Base-by-base conservation (phyloP, 2,113 vertebrate species). In the Oreochromis aureus region DNA sequence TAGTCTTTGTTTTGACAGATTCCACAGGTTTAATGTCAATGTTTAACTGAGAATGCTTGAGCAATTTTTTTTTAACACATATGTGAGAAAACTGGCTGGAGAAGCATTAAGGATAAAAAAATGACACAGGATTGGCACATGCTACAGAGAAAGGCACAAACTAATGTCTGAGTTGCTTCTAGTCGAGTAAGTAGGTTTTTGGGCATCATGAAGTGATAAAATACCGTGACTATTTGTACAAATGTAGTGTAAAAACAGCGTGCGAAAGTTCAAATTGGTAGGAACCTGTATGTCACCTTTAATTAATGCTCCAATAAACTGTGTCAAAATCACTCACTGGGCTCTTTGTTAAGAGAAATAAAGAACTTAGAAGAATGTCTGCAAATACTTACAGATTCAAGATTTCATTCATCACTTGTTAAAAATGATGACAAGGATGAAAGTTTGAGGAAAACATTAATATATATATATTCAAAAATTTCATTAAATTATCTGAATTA, bases 221-320 rank as follows among this genome's bases (percentile, higher is more conserved):
- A 79, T 83, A 84, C 6, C 3, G 12, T 7, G 46, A 54, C 30
- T 51, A 36, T 81, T 81, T 87, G 71, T 76, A 59, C 30, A 76
- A 7, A 73, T 27, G 22, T 55, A 39, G 39, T 63, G n/a, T 87
- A 22, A 79, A 83, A 81, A 55, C 55, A 22, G 30, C 44, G 7
- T 73, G 41, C 6, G 7, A 61, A 39, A 44, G 15, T 15, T 80
- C 7, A 5, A 87, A 88, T 78, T 7, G 69, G 78, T 76, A 79
- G 11, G 61, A 83, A 83, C 39, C 32, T 58, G 34, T 46, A 46
- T 34, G n/a, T 87, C 66, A 48, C 73, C 18, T 89, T 88, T 90
- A 86, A 90, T 92, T 89, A 81, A 85, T 85, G 66, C 66, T 82
- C 51, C 46, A 86, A 51, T 84, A 73, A 87, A 86, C 51, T 53